phyloP scores from a whole-genome alignment of 2,113 vertebrate species.

The Phodopus roborovskii region DNA sequence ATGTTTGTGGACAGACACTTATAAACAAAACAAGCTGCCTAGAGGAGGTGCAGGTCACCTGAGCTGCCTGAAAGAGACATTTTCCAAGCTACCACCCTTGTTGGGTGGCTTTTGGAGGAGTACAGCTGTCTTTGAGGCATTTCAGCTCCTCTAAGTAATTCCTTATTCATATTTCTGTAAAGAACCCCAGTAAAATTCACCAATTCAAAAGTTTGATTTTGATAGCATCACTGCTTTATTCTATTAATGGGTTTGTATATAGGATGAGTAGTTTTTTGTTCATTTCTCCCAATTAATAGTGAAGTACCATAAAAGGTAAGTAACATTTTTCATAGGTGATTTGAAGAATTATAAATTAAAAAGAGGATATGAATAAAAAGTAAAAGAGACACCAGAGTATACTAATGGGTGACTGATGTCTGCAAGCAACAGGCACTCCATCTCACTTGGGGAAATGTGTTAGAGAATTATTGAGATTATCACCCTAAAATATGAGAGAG shows the following conservation, averaged over 20 bases:
- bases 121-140: background rate
- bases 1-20: background rate
- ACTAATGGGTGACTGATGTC: background rate
- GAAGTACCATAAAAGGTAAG: background rate
- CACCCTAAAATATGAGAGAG: background rate
- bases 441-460: background rate
- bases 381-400: background rate
- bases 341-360: background rate
- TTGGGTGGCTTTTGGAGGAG: background rate
- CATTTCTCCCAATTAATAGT: background rate
- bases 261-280: background rate
- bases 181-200: background rate
- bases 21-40: background rate
- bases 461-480: background rate
- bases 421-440: background rate
- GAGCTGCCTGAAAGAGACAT: background rate
- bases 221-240: background rate
- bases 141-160: background rate
- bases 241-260: background rate
- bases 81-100: background rate
- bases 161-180: background rate
- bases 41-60: background rate
- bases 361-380: background rate
- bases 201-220: background rate
- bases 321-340: background rate